Evolutionary conservation across 2,797 vertebrate species (phyloP), one percentile per base, ranked within the genome.

Genomic region (Lophura swinhoii): DNA sequence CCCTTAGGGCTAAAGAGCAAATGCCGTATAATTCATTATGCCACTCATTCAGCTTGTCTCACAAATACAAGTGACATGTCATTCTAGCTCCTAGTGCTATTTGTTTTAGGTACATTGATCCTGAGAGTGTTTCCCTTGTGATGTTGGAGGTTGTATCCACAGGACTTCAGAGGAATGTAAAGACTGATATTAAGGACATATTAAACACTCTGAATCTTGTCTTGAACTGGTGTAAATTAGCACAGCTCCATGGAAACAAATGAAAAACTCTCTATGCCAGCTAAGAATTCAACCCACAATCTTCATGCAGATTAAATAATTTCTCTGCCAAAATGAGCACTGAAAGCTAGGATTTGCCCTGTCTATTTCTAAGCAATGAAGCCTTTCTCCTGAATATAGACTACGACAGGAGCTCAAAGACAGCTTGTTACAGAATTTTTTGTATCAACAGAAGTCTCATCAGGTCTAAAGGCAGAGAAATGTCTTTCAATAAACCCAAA

Each of bases 191-290:
- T 88, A 68, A 21, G 16, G 33, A n/a, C 24, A 92, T 87, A 92
- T 86, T 95, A 94, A 94, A 87, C 68, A 94, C 77, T 88, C 71
- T 26, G 12, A 76, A 53, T 41, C 68, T 73, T 70, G 48, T 81
- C 88, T 94, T 72, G 28, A 93, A 70, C 71, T 48, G 68, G 71
- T 82, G 67, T 68, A 93, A 93, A 95, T 91, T 88, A 94, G 78
- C 37, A 71, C 33, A 84, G 49, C 68, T 94, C 89, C 80, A 91
- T 82, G 73, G 89, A 91, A 95, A 95, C 82, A 88, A 89, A 91
- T 49, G 51, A 86, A 85, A 44, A 1, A 1, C n/a, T 55, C 21
- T 33, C 35, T 78, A 46, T 82, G 28, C 37, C 29, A 91, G 48
- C 64, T 84, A 93, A 92, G 56, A 89, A 90, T 93, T 86, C 74